Base-by-base conservation (phyloP, 2,113 vertebrate genomes). In the Syrmaticus mikado region DNA sequence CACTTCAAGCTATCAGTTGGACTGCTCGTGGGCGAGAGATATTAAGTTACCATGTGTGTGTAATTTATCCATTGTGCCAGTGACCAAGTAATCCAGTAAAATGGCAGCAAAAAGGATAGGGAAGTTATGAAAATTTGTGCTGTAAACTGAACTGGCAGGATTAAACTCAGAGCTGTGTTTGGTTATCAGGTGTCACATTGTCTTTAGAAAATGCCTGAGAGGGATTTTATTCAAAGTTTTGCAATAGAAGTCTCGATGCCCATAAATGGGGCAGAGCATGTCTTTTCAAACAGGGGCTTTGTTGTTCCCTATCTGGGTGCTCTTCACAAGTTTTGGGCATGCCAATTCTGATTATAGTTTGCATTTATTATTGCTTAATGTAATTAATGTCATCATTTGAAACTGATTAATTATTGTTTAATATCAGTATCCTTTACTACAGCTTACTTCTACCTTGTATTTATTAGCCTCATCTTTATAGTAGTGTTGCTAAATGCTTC, bases 211-310 rank as follows among this genome's bases (percentile, higher is more conserved):
- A 13, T 2, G 1, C 38, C 80, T 13, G 11, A 10, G 20, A 73
- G 2, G 11, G 24, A 13, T 73, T 87, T 86, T 75, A 14, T 10
- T 22, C 19, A 38, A 36, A 38, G 16, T 85, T 70, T 82, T 85
- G 30, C 14, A 30, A 21, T 61, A 73, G 8, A 61, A 82, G 10
- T 52, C 22, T 70, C 41, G n/a, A 21, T 53, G 40, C 20, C 48
- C 19, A 0, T 68, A 1, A 82, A 5, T 68, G 25, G 22, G 66
- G 68, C 0, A 0, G 41, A 41, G 15, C 0, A 0, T 38, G 27
- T 1, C 0, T 58, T 34, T 79, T 91, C 70, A 45, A 34, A 24
- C n/a, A 36, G 61, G 16, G 10, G n/a, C 61, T 0, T 0, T 58
- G 22, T 27, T 53, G 62, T 14, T 4, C 46, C 15, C 11, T 38